Base-by-base conservation (phyloP, 2,888 invertebrate species). In the Galerucella nymphaeae region DNA sequence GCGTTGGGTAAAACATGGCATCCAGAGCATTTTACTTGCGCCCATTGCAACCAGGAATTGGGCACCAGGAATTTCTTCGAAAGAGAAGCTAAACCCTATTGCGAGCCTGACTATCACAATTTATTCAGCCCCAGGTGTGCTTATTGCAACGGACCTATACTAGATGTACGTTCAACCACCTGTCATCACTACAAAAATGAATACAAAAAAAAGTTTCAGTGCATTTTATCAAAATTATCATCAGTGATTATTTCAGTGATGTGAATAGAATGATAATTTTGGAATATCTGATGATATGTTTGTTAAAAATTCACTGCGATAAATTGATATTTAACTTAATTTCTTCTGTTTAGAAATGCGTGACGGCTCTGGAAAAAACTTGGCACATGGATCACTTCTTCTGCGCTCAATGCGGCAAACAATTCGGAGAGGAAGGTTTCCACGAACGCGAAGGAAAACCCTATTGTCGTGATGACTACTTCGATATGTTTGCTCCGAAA, bases 321-420 rank as follows among this genome's bases (percentile, higher is more conserved):
- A 53, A 10, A 13, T 58, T 14, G 23, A 23, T 58, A 1, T 30
- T 58, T 23, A 30, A 30, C 13, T 8, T 16, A 18, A 18, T 53
- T 62, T 71, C 11, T 57, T 83, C 81, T 82, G 90, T 90, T 72
- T 90, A 98, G 98, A 98, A 98, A 96, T 99, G 98, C 89, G 96
- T 99, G 76, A 98, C 98, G 1, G 99, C 98, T 11, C 88, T 99
- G 86, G 97, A 98, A 86, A 96, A 96, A 88, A 98, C 97, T 78
- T 99, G 98, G 97, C 99, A 99, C 86, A 97, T 98, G 83, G 98
- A 99, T 86, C 98, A 98, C 88, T 99, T 99, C 91, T 96, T 97
- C 90, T 99, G 99, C 88, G 96, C 96, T 77, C 96, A 97, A 84
- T 99, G 99, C 86, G 97, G 97, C 58, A 95, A 96, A 85, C 96